Percentiles rank a stretch among this genome's conserved stretches.
Evolutionary conservation across 2,113 vertebrate genomes (phyloP).

Genomic region (Reinhardtius hippoglossoides): DNA sequence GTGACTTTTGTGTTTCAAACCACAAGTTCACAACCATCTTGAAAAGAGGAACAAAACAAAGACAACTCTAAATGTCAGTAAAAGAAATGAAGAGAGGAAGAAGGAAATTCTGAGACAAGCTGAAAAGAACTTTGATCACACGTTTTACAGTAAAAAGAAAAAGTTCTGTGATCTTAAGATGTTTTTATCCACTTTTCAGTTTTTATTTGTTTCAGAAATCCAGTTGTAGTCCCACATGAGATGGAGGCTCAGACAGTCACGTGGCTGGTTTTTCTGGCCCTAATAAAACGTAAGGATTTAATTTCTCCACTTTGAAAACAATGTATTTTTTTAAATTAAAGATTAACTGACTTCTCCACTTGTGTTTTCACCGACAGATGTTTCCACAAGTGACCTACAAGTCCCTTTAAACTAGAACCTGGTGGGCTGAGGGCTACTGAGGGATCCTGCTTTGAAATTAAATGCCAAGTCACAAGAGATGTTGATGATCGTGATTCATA

Average conservation of each 20-base stretch:
- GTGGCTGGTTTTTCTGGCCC: conserved; percentile 32
- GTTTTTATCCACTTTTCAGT: not conserved
- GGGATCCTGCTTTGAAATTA: too few species aligned
- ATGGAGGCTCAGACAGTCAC: conserved; percentile 19
- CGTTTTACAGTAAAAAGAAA: not conserved
- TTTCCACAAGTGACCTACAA: rapidly evolving
- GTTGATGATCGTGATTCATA: too few species aligned
- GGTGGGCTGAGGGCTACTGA: too few species aligned
- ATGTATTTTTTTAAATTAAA: not conserved
- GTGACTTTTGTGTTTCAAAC: not conserved
- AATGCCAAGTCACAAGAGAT: too few species aligned
- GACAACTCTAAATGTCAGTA: not conserved
- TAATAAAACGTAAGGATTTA: conserved; percentile 36
- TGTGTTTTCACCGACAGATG: conserved; percentile 35
- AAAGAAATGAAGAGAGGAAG: not conserved
- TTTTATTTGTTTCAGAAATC: conserved; percentile 21
- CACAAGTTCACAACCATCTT: not conserved
- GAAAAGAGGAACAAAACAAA: not conserved
- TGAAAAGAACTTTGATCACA: not conserved
- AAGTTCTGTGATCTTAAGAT: not conserved
- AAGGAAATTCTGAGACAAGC: too few species aligned
- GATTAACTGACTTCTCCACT: not conserved
- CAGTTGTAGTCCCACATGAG: not conserved
- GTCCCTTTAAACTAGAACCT: too few species aligned
- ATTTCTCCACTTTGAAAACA: not conserved